phyloP scores from a whole-genome alignment of 2,888 invertebrate genomes.

The Eudemis profundana region DNA sequence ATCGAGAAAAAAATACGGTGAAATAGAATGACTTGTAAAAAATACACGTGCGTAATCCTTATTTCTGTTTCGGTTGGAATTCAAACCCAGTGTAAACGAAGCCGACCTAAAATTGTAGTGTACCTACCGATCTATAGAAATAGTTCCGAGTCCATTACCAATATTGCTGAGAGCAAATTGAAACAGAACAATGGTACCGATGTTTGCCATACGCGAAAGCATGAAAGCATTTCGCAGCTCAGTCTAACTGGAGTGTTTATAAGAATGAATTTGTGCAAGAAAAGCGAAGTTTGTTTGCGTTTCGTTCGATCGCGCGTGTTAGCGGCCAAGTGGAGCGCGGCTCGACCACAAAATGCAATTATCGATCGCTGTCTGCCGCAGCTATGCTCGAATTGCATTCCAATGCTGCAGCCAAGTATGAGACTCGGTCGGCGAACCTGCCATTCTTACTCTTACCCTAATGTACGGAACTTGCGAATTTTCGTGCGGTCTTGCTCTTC shows the following conservation, averaged over 20 bases:
- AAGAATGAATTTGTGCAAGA: conserved; percentile 71
- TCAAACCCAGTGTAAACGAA: neutral
- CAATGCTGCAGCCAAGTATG: conserved; percentile 67
- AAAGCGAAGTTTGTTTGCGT: conserved; percentile 79
- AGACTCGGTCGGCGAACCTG: conserved; percentile 52
- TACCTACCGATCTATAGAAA: conserved; percentile 7
- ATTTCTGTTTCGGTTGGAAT: neutral
- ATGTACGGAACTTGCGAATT: conserved; percentile 30
- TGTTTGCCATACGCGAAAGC: conserved; percentile 44
- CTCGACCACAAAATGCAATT: conserved; percentile 83
- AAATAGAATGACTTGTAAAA: neutral
- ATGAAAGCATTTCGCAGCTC: conserved; percentile 56
- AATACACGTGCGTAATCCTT: neutral
- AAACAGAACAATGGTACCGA: conserved; percentile 43
- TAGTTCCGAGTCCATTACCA: conserved; percentile 40
- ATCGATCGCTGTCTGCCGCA: conserved; percentile 79
- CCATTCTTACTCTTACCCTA: conserved; percentile 41
- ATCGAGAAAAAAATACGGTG: neutral
- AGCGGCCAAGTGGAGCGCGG: conserved; percentile 68
- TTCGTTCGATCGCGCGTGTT: conserved; percentile 76
- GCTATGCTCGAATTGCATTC: conserved; percentile 79
- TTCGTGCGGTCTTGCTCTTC: conserved; percentile 23
- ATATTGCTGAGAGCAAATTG: conserved; percentile 43
- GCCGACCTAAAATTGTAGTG: neutral
- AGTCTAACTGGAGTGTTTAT: conserved; percentile 61